phyloP scores from a whole-genome alignment of 1,140 invertebrate species.

The Conopomorpha cramerella region DNA sequence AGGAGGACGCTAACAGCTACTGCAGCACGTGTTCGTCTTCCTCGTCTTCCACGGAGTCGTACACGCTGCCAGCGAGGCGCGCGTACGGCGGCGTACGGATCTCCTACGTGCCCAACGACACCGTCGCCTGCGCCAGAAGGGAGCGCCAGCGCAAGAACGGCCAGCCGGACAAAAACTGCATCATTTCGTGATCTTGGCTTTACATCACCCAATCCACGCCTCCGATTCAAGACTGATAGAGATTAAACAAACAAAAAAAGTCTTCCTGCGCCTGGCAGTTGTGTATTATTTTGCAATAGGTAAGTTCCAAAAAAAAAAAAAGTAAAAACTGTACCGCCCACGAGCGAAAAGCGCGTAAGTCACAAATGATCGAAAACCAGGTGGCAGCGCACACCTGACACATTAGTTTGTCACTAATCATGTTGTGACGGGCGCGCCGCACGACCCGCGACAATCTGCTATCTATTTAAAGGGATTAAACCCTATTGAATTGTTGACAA shows the following conservation, averaged over 20 bases:
- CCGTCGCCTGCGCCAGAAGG: slow-evolving; percentile 75
- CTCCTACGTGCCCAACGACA: slow-evolving; percentile 88
- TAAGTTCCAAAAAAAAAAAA: slow-evolving; percentile 23
- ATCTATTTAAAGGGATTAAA: slow-evolving; percentile 17
- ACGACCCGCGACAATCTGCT: slow-evolving; percentile 1
- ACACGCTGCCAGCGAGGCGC: slow-evolving; percentile 76
- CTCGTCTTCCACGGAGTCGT: slow-evolving; percentile 82
- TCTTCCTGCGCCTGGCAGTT: no score
- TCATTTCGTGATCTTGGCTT: slow-evolving; percentile 72
- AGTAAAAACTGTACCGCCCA: neutral
- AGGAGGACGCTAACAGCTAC: slow-evolving; percentile 75
- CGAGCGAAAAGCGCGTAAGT: no score
- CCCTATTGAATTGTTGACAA: slow-evolving; percentile 16
- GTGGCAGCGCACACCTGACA: slow-evolving; percentile 2
- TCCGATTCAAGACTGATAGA: slow-evolving; percentile 57
- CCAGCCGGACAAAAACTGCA: slow-evolving; percentile 69
- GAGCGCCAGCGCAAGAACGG: slow-evolving; percentile 60
- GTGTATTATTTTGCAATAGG: slow-evolving; percentile 37
- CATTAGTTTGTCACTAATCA: slow-evolving; percentile 8
- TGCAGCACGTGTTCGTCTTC: slow-evolving; percentile 89
- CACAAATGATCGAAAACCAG: no score
- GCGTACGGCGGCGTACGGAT: slow-evolving; percentile 86
- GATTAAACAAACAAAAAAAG: no score
- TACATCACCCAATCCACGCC: slow-evolving; percentile 38
- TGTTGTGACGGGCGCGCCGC: slow-evolving; percentile 19